A percentile compares a stretch with the other conserved stretches of the same genome.
Evolutionary conservation across 2,113 vertebrate species (phyloP).

Genomic region (Peucedramus taeniatus): DNA sequence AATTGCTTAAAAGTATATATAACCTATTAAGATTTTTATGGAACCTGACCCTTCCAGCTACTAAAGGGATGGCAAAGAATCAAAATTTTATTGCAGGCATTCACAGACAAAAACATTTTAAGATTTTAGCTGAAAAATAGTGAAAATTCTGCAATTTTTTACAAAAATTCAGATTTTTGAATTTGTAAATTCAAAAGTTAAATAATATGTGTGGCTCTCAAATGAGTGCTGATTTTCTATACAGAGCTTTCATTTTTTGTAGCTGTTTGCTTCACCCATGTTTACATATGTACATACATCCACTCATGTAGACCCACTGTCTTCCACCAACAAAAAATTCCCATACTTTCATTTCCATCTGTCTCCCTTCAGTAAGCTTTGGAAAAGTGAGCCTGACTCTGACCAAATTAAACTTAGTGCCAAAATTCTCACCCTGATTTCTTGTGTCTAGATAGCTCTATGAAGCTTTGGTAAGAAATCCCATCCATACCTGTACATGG

Average conservation of each 20-base stretch:
- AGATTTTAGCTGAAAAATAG: neutral
- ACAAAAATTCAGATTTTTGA: no score
- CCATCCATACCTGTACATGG: neutral
- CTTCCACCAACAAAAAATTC: neutral
- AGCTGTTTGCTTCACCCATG: neutral
- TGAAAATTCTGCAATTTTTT: neutral
- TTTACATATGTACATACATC: neutral
- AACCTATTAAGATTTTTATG: neutral
- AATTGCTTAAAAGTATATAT: neutral
- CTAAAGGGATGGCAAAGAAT: neutral
- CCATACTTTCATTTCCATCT: neutral
- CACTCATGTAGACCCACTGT: neutral
- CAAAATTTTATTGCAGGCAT: neutral
- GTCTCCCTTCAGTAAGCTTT: neutral
- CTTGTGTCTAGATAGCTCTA: neutral
- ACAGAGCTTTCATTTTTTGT: neutral
- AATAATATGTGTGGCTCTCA: neutral
- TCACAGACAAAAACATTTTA: neutral
- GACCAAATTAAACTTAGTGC: neutral
- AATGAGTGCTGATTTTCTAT: neutral
- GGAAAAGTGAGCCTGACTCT: neutral
- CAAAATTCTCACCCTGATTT: neutral
- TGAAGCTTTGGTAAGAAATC: neutral
- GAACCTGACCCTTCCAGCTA: neutral
- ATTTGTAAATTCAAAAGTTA: neutral